Evolutionary conservation across 2,797 vertebrate species (phyloP).

Genomic region (Luscinia luscinia): DNA sequence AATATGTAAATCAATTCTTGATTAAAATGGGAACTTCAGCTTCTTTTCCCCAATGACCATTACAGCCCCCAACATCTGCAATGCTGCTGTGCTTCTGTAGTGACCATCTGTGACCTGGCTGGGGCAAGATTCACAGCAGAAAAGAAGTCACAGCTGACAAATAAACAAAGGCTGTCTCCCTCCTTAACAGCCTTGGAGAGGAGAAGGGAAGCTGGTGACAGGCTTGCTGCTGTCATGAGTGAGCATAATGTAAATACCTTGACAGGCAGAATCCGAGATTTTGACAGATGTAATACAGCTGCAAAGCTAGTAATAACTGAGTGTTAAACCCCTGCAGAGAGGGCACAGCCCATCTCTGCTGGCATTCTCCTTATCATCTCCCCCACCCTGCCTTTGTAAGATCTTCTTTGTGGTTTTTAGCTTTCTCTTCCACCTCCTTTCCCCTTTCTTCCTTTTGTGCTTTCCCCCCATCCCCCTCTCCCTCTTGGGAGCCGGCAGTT

Average conservation of each 20-base stretch:
- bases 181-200: not conserved
- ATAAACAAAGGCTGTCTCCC: conserved; percentile 14
- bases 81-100: not conserved
- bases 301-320: conserved; percentile 53
- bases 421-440: conserved; percentile 7
- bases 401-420: conserved; percentile 11
- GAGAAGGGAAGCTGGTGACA: not conserved
- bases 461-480: not conserved
- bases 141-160: not conserved
- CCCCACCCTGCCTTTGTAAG: not conserved
- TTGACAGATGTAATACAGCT: conserved; percentile 59
- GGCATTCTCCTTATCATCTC: not conserved
- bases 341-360: conserved; percentile 6
- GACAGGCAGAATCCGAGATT: conserved; percentile 44
- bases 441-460: not conserved
- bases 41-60: not conserved
- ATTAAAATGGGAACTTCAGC: not conserved
- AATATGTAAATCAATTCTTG: not conserved
- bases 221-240: conserved; percentile 14
- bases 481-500: not conserved
- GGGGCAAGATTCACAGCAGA: not conserved
- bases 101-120: not conserved
- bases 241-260: conserved; percentile 41
- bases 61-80: not conserved
- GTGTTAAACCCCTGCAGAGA: conserved; percentile 14